phyloP scores from a whole-genome alignment of 2,888 invertebrate species.

The Lycia hirtaria region DNA sequence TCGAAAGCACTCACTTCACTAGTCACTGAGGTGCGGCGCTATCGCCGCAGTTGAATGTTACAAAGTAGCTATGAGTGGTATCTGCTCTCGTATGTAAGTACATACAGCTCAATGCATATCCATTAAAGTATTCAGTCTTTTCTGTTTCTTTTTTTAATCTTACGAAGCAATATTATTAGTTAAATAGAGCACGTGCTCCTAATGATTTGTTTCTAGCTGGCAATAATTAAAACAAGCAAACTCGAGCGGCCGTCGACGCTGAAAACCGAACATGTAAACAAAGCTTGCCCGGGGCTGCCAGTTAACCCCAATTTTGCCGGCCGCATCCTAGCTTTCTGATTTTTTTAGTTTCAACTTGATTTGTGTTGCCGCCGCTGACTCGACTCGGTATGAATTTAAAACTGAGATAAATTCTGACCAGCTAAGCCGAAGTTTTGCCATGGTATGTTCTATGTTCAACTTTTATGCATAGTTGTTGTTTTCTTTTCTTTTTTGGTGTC shows the following conservation, averaged over 20 bases:
- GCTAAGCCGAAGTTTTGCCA: conserved; percentile 21
- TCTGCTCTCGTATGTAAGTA: too few species aligned
- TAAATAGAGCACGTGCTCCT: conserved; percentile 30
- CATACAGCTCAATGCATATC: too few species aligned
- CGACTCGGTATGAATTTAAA: conserved; percentile 51
- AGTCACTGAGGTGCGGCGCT: too few species aligned
- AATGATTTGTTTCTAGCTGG: conserved; percentile 48
- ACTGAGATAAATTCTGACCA: conserved; percentile 34
- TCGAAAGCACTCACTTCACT: too few species aligned
- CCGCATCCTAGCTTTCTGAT: conserved; percentile 55
- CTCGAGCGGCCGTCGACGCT: conserved; percentile 47
- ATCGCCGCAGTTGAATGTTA: too few species aligned
- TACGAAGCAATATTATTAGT: conserved; percentile 22
- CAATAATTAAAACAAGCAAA: conserved; percentile 63
- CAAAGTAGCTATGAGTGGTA: too few species aligned
- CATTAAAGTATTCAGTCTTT: too few species aligned
- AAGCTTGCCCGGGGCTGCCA: conserved; percentile 51
- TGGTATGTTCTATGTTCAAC: conserved; percentile 13
- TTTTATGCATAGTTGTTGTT: conserved; percentile 8
- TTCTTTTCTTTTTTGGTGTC: neutral
- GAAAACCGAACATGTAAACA: conserved; percentile 68
- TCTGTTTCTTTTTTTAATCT: too few species aligned
- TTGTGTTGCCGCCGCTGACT: conserved; percentile 61
- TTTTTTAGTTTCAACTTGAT: conserved; percentile 65
- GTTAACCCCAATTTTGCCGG: conserved; percentile 66